Evolutionary conservation across 2,797 vertebrate species (phyloP).

Genomic region (Syndactyla subalaris): DNA sequence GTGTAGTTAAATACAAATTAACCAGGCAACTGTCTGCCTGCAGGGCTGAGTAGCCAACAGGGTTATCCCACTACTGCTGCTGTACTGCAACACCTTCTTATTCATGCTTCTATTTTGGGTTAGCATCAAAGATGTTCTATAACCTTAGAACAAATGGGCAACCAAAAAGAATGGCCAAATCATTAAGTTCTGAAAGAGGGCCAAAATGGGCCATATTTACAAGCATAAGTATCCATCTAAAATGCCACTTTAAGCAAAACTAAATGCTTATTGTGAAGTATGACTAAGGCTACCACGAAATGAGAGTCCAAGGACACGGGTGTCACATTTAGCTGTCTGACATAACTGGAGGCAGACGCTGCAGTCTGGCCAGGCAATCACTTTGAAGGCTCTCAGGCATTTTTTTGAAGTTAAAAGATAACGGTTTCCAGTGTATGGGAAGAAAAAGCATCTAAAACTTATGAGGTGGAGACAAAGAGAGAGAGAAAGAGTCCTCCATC

Average conservation of each 20-base stretch:
- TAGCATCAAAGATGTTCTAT: background rate
- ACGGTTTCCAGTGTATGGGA: background rate
- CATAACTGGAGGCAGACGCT: background rate
- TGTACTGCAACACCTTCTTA: background rate
- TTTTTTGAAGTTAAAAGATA: background rate
- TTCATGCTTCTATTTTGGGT: rapidly evolving
- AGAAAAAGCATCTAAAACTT: background rate
- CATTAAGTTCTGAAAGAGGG: background rate
- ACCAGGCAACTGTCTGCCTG: background rate
- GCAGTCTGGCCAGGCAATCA: background rate
- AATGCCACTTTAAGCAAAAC: background rate
- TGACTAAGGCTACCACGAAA: background rate
- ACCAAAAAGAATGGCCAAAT: background rate
- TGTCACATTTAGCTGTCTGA: background rate
- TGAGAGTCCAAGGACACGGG: background rate
- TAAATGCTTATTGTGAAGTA: background rate
- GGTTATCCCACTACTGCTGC: background rate
- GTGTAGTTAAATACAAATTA: background rate
- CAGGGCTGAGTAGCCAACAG: background rate
- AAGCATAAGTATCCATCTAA: background rate
- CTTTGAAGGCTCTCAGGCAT: background rate
- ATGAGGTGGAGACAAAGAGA: background rate
- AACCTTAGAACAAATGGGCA: background rate
- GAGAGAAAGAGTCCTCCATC: background rate
- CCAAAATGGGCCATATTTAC: background rate